These are phyloP conservation scores for Taphrorychus bicolor DNA, from an alignment of 2,888 invertebrate genomes.

Conservation along the genomic window DNA sequence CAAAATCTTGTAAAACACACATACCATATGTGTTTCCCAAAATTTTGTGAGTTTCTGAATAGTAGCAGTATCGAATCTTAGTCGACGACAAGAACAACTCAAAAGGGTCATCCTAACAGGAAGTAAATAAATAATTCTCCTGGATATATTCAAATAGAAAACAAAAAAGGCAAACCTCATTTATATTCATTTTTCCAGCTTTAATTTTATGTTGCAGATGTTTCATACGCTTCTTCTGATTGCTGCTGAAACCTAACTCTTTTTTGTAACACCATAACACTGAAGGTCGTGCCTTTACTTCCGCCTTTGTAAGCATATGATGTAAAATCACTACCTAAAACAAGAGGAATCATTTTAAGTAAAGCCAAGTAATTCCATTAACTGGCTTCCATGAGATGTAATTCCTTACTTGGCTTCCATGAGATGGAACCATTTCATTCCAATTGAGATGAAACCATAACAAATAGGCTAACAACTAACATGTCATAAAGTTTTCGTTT, in stretches of 20 bases:
- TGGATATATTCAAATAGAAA: background rate
- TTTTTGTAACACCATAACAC: slow-evolving; percentile 99
- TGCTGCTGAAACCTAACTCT: slow-evolving; percentile 68
- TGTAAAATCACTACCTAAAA: slow-evolving; percentile 91
- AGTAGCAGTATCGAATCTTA: slow-evolving; percentile 96
- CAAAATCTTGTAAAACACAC: slow-evolving; percentile 88
- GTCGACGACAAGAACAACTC: slow-evolving; percentile 96
- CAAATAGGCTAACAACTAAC: no score
- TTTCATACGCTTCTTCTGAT: slow-evolving; percentile 92
- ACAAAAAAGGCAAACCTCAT: slow-evolving; percentile 64
- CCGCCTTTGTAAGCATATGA: slow-evolving; percentile 96
- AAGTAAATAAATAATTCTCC: no score
- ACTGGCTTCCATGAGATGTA: no score
- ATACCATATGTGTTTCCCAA: slow-evolving; percentile 90
- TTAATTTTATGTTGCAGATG: slow-evolving; percentile 82
- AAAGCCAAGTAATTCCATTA: no score
- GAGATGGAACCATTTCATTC: background rate
- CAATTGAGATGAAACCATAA: background rate
- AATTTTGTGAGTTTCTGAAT: slow-evolving; percentile 96
- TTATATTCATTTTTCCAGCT: slow-evolving; percentile 85
- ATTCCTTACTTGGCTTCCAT: no score
- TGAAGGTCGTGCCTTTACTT: slow-evolving; percentile 89
- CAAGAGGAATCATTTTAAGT: no score
- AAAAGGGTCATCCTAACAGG: slow-evolving; percentile 82
- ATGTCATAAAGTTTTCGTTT: no score